Conservation (phyloP, 2,113 vertebrate genomes). For the Gymnorhina tibicen region DNA sequence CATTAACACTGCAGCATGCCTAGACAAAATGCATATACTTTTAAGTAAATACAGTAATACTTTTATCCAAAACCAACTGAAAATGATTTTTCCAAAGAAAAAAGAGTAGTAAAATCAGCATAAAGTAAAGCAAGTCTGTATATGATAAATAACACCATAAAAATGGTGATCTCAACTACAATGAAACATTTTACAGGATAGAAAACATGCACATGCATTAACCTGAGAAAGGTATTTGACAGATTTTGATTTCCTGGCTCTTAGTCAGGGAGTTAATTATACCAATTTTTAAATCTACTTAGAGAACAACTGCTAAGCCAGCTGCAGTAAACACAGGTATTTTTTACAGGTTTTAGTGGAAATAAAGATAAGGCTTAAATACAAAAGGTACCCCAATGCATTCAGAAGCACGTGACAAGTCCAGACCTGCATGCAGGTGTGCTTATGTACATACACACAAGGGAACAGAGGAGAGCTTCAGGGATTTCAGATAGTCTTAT, state of each 20-base stretch:
- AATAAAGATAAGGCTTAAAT: background rate
- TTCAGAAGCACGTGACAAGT: background rate
- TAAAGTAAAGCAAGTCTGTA: constrained; percentile 16
- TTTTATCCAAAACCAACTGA: background rate
- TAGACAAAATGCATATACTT: background rate
- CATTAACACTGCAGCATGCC: background rate
- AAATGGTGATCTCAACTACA: constrained; percentile 20
- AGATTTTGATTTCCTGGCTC: constrained; percentile 27
- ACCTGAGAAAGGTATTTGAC: background rate
- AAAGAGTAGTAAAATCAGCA: background rate
- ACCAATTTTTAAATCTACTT: background rate
- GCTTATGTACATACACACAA: background rate
- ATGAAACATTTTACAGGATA: background rate
- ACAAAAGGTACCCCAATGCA: background rate
- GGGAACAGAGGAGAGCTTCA: background rate
- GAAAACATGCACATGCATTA: constrained; percentile 28
- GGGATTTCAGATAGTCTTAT: background rate
- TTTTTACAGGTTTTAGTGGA: background rate
- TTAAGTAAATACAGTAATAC: background rate
- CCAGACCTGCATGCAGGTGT: background rate
- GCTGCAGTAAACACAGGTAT: background rate
- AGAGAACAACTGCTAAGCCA: background rate
- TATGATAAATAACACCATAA: constrained; percentile 18
- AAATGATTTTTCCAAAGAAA: constrained; percentile 7
- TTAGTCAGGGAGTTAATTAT: constrained; percentile 42